Conservation (phyloP, 2,797 vertebrate species). For the Falco concolor region DNA sequence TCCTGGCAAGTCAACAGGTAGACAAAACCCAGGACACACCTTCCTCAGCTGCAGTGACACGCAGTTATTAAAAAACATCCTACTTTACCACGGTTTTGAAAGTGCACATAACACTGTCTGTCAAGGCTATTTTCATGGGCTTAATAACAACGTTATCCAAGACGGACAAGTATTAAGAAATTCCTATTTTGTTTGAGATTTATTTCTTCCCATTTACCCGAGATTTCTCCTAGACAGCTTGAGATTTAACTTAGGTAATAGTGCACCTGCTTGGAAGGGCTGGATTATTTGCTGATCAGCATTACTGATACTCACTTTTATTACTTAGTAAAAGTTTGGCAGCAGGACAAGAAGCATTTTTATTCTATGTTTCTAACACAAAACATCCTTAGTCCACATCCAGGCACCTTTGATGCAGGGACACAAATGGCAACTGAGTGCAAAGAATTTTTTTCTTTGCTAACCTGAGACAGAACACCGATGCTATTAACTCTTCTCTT, state of each 20-base stretch:
- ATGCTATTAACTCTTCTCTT: neutral
- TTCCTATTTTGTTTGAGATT: neutral
- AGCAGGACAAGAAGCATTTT: neutral
- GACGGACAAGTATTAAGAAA: neutral
- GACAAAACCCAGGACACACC: neutral
- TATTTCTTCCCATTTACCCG: neutral
- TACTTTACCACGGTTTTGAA: neutral
- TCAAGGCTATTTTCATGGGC: neutral
- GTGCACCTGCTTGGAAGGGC: neutral
- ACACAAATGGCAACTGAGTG: neutral
- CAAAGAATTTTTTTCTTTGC: neutral
- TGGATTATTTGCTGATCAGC: neutral
- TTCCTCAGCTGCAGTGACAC: neutral
- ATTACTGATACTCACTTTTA: neutral
- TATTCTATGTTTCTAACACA: neutral
- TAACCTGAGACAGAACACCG: neutral
- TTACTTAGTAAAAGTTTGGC: neutral
- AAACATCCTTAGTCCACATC: neutral
- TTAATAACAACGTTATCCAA: neutral
- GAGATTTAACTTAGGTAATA: neutral
- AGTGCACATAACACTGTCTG: neutral
- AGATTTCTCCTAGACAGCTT: neutral
- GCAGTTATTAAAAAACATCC: neutral
- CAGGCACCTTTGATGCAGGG: accelerated
- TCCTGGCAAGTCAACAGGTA: neutral